Evolutionary conservation across 1,140 invertebrate species (phyloP), one percentile per base, ranked within the genome.

Genomic region (Macrocentrus cingulum): DNA sequence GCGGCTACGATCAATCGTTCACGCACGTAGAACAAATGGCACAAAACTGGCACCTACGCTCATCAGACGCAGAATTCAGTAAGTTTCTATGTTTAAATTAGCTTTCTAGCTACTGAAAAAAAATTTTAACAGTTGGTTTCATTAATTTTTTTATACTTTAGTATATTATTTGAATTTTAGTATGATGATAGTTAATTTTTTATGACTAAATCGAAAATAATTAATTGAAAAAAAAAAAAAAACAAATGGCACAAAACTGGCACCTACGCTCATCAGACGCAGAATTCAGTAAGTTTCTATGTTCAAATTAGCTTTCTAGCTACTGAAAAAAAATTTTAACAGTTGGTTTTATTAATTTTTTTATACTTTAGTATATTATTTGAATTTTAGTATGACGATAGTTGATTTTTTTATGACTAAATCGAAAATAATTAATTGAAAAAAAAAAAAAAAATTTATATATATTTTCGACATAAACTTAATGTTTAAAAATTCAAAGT

Each of bases 361-460:
- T n/a, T n/a, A n/a, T n/a, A n/a, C n/a, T n/a, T n/a, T n/a, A n/a
- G n/a, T n/a, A n/a, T n/a, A n/a, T n/a, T n/a, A n/a, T n/a, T n/a
- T n/a, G n/a, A n/a, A n/a, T n/a, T n/a, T n/a, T n/a, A n/a, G n/a
- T n/a, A n/a, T n/a, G n/a, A n/a, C n/a, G n/a, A n/a, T n/a, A n/a
- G n/a, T n/a, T n/a, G n/a, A n/a, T n/a, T n/a, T n/a, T n/a, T n/a
- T n/a, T n/a, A n/a, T n/a, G n/a, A n/a, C n/a, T n/a, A n/a, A n/a
- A n/a, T n/a, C 55, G 59, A n/a, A n/a, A n/a, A n/a, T n/a, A n/a
- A 57, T 58, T 61, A 65, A 68, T 69, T 61, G 65, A 68, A 23
- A 32, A 49, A 32, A 45, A n/a, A 41, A 19, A 48, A 34, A 20
- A 29, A 32, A 51, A n/a, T n/a, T n/a, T n/a, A n/a, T n/a, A n/a